Conservation (phyloP, 2,113 vertebrate genomes). For the Sakesphorus luctuosus region DNA sequence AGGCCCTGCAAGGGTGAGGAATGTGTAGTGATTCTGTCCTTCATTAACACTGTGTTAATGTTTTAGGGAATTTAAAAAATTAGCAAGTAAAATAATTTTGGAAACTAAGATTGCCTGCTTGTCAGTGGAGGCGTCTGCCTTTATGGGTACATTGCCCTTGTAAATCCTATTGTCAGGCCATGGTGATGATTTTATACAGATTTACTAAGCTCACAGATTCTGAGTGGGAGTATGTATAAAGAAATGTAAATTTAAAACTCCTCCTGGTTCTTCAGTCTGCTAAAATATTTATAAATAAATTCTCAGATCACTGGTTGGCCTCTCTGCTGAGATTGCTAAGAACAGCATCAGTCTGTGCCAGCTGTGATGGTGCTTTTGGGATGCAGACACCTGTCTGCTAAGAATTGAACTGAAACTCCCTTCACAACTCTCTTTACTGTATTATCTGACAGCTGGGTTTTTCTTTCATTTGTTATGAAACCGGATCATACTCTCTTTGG, state of each 20-base stretch:
- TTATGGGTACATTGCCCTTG: slow-evolving; percentile 43
- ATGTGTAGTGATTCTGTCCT: neutral
- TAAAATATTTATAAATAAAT: slow-evolving; percentile 74
- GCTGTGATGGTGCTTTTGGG: slow-evolving; percentile 17
- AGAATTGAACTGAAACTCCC: neutral
- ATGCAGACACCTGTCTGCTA: slow-evolving; percentile 9
- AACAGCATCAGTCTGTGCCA: slow-evolving; percentile 7
- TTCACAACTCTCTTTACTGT: neutral
- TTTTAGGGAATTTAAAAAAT: neutral
- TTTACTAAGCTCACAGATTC: slow-evolving; percentile 66
- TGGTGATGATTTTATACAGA: slow-evolving; percentile 53
- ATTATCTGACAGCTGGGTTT: neutral
- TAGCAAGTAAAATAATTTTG: slow-evolving; percentile 28
- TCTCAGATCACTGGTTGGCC: slow-evolving; percentile 39
- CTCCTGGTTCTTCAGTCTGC: slow-evolving; percentile 64
- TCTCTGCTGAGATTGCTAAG: slow-evolving; percentile 12
- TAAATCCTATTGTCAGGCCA: slow-evolving; percentile 57
- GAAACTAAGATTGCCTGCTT: slow-evolving; percentile 25
- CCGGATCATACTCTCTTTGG: neutral
- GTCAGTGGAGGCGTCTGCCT: slow-evolving; percentile 38
- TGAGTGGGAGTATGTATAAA: slow-evolving; percentile 64
- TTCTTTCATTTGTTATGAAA: neutral
- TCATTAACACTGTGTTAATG: neutral
- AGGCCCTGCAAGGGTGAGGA: neutral
- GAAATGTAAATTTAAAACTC: slow-evolving; percentile 70